These are phyloP conservation scores for Eulemur coronatus DNA, from an alignment of 2,797 vertebrate species.

Conservation along the genomic window DNA sequence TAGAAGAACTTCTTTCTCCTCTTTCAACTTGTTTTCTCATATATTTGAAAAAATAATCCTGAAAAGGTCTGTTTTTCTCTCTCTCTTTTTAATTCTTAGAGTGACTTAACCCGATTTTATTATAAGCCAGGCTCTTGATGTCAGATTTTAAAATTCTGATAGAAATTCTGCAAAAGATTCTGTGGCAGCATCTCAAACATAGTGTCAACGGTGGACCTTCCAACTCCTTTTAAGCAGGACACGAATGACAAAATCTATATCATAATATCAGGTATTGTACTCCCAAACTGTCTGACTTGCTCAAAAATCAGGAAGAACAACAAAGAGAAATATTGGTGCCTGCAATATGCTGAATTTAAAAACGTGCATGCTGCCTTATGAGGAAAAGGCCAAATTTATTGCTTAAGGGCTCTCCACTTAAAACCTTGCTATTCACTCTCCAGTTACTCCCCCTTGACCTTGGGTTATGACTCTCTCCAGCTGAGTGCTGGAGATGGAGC, in stretches of 20 bases:
- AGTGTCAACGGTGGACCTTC: neutral
- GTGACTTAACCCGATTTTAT: neutral
- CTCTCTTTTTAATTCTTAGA: neutral
- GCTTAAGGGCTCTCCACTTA: neutral
- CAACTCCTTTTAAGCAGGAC: slow-evolving; percentile 49
- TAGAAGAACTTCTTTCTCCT: neutral
- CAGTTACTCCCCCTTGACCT: neutral
- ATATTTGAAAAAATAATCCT: neutral
- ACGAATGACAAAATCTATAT: slow-evolving; percentile 59
- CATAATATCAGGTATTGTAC: neutral
- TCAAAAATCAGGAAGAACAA: neutral
- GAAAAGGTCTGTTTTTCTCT: neutral
- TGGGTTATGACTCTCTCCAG: neutral
- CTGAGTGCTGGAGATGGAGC: neutral
- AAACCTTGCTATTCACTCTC: neutral
- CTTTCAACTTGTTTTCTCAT: neutral
- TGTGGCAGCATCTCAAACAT: neutral
- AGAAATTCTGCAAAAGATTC: slow-evolving; percentile 55
- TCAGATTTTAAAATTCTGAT: slow-evolving; percentile 30
- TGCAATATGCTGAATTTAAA: slow-evolving; percentile 30
- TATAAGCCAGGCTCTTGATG: neutral
- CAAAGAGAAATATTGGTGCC: neutral
- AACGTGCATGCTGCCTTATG: neutral
- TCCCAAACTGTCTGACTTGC: neutral
- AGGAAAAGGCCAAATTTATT: slow-evolving; percentile 2